phyloP scores from a whole-genome alignment of 2,888 invertebrate genomes.

The Oasisia sp. region DNA sequence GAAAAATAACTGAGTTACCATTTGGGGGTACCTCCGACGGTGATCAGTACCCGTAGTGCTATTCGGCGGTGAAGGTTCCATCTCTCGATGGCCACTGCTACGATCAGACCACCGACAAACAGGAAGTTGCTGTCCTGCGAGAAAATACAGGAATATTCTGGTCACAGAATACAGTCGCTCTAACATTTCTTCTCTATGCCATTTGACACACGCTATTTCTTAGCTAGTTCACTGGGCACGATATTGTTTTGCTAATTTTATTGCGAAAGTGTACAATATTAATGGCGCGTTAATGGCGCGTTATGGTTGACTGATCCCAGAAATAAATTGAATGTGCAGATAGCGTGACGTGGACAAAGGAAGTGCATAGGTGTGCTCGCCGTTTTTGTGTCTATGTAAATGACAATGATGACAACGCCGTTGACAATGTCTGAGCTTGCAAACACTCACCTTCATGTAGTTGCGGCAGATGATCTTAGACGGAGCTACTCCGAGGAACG shows the following conservation, averaged over 20 bases:
- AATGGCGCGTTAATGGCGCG: too few species aligned
- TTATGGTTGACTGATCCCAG: too few species aligned
- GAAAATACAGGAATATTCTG: slow-evolving; percentile 20
- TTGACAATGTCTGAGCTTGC: not conserved
- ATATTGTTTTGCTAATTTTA: too few species aligned
- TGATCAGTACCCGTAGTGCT: slow-evolving; percentile 83
- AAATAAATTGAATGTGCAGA: too few species aligned
- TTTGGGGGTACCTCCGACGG: slow-evolving; percentile 69
- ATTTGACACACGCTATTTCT: too few species aligned
- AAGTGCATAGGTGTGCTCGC: not conserved
- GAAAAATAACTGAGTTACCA: slow-evolving; percentile 39
- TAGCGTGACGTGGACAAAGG: too few species aligned
- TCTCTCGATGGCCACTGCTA: slow-evolving; percentile 90
- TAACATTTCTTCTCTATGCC: not conserved
- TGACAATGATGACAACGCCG: not conserved
- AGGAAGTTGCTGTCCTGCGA: slow-evolving; percentile 62
- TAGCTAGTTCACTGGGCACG: too few species aligned
- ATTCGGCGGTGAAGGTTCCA: slow-evolving; percentile 89
- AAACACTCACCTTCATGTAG: slow-evolving; percentile 45
- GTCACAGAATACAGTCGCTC: not conserved
- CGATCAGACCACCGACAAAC: slow-evolving; percentile 82
- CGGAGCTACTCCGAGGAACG: slow-evolving; percentile 44
- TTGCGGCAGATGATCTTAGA: slow-evolving; percentile 42
- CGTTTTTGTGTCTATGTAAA: not conserved
- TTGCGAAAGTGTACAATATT: too few species aligned